A percentile compares a stretch with the other conserved stretches of the same genome.
Evolutionary conservation across 2,113 vertebrate species (phyloP).

Genomic region (Corydoras sp.): DNA sequence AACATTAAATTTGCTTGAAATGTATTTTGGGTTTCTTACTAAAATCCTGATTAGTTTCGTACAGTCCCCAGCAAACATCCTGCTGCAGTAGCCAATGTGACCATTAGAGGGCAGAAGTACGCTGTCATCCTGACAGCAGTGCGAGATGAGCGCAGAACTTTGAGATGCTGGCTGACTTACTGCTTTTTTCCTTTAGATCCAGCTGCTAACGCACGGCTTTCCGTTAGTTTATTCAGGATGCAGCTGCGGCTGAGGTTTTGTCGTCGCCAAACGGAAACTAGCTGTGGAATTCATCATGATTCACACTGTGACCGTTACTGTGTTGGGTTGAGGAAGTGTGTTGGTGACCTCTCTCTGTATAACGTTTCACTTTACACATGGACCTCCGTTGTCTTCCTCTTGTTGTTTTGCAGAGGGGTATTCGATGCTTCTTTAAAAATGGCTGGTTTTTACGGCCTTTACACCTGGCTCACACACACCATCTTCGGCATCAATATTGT

Average conservation of each 20-base stretch:
- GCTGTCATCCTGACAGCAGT: neutral
- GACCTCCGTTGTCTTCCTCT: neutral
- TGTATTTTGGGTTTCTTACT: too few species aligned
- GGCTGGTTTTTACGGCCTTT: constrained; percentile 96
- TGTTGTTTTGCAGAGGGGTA: constrained; percentile 74
- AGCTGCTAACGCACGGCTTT: constrained; percentile 8
- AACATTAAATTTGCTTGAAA: too few species aligned
- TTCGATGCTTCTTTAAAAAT: constrained; percentile 99
- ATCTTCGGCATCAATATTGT: constrained; percentile 98
- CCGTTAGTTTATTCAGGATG: constrained; percentile 21
- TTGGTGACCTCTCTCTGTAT: neutral
- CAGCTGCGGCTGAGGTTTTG: constrained; percentile 16
- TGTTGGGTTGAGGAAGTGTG: constrained; percentile 18
- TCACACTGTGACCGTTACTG: constrained; percentile 7
- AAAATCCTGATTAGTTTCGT: neutral
- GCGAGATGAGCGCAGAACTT: too few species aligned
- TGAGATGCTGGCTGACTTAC: neutral
- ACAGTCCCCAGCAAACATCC: neutral
- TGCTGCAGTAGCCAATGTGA: neutral
- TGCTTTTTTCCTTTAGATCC: neutral
- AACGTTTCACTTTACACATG: neutral
- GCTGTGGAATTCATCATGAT: constrained; percentile 9
- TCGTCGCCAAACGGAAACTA: constrained; percentile 17
- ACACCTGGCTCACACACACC: constrained; percentile 98
- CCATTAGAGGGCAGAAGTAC: constrained; percentile 26